A percentile compares a stretch with the other conserved stretches of the same genome.
These are phyloP conservation scores for Grammomys dolichurus DNA, from an alignment of 2,113 vertebrate genomes.

Conservation along the genomic window DNA sequence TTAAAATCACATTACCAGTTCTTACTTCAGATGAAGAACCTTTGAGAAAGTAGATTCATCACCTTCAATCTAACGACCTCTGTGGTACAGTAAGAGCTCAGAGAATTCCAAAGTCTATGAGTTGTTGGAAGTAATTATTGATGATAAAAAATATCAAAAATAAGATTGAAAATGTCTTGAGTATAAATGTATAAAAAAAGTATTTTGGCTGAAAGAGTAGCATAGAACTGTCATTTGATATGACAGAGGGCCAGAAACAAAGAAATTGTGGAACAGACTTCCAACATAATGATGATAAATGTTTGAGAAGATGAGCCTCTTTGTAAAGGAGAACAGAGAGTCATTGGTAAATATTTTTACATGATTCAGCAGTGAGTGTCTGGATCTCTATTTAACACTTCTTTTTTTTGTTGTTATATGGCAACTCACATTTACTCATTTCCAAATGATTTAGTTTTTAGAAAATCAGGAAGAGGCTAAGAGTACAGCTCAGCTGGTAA, in stretches of 20 bases:
- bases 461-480: not conserved
- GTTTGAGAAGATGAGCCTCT: not conserved
- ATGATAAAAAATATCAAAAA: not conserved
- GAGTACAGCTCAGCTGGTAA: not conserved
- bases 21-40: not conserved
- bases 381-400: not conserved
- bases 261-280: not conserved
- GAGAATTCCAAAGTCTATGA: not conserved
- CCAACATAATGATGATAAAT: not conserved
- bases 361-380: not conserved
- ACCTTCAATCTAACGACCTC: not conserved
- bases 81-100: not conserved
- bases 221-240: not conserved
- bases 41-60: not conserved
- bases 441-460: not conserved
- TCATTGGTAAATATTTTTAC: not conserved
- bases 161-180: not conserved
- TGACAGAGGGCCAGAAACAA: not conserved
- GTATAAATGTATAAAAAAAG: not conserved
- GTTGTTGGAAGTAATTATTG: not conserved
- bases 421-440: not conserved
- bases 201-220: not conserved
- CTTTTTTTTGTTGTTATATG: not conserved
- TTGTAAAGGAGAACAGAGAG: not conserved
- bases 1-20: not conserved